Evolutionary conservation across 1,140 invertebrate species (phyloP), one percentile per base, ranked within the genome.

Genomic region (Acarapis woodi): DNA sequence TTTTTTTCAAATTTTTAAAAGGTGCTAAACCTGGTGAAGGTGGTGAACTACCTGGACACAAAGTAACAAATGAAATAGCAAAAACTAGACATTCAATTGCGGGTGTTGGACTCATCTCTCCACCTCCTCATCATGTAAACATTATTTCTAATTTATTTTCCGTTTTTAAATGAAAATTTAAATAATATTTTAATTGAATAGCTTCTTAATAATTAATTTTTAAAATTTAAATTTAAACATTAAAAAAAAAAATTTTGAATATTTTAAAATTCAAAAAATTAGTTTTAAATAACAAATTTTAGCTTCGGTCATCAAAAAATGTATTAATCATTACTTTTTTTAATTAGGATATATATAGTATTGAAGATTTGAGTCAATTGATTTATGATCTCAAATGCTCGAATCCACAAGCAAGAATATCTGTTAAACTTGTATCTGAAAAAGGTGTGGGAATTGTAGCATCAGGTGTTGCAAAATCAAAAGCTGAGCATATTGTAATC

Each of bases 381-480:
- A 96, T 99, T 51, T 96, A 94, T 51, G 90, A 99, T 58, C 62
- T 99, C 31, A 97, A 97, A 57, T 85, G 79, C 53, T 77, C 87
- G 30, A 99, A 97, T 63, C 90, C 90, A 0, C 62, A 64, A 37
- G 88, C 88, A 2, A 61, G 87, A 34, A 87, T 99, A 42, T 90
- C 83, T 33, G 90, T 97, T 1, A 99, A 97, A 55, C 61, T 99
- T 12, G 90, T 97, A 3, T 94, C 88, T 0, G 88, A 96, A 63
- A 82, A 90, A 25, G 90, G 90, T 4, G 90, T 97, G 1, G 90
- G 90, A 8, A 83, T 96, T 9, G 80, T 99, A 2, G 90, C 90
- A 16, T 71, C 87, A 25, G 90, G 90, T 32, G 88, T 96, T 15
- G 88, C 88, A 15, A 97, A 46, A 93, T 66, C 74, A 22, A 60